Evolutionary conservation across 2,888 invertebrate species (phyloP).

Genomic region (Chrysomela aeneicollis): DNA sequence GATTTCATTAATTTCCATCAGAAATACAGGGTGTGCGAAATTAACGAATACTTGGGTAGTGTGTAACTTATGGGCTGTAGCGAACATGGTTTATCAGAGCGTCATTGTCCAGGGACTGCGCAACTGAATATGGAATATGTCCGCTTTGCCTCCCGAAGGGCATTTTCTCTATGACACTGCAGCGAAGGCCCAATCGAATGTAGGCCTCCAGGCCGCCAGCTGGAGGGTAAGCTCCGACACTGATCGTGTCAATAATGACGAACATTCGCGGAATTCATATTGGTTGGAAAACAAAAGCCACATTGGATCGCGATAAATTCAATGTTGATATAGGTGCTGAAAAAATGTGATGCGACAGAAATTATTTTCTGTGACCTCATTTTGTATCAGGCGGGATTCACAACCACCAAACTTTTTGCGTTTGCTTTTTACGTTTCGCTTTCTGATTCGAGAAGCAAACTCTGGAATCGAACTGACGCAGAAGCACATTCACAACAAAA

Average conservation of each 20-base stretch:
- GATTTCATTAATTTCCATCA: no score
- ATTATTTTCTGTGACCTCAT: no score
- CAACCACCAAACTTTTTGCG: no score
- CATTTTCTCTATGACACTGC: constrained; percentile 71
- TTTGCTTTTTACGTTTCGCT: no score
- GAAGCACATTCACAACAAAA: no score
- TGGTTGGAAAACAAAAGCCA: no score
- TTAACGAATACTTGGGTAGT: no score
- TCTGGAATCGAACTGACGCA: no score
- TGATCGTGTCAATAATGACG: constrained; percentile 44
- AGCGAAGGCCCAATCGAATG: constrained; percentile 54
- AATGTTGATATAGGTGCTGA: neutral
- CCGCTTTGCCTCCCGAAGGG: constrained; percentile 68
- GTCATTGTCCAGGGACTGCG: constrained; percentile 75
- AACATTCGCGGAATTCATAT: neutral
- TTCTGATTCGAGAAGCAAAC: no score
- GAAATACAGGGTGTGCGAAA: no score
- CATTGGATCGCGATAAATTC: no score
- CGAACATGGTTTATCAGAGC: constrained; percentile 75
- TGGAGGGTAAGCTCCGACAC: constrained; percentile 60
- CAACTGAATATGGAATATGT: constrained; percentile 79
- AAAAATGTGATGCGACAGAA: neutral
- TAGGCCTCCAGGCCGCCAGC: constrained; percentile 53
- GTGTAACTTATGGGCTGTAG: constrained; percentile 66
- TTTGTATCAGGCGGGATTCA: no score